These are phyloP conservation scores for Eubucco bourcierii DNA, from an alignment of 2,113 vertebrate species.

Conservation along the genomic window DNA sequence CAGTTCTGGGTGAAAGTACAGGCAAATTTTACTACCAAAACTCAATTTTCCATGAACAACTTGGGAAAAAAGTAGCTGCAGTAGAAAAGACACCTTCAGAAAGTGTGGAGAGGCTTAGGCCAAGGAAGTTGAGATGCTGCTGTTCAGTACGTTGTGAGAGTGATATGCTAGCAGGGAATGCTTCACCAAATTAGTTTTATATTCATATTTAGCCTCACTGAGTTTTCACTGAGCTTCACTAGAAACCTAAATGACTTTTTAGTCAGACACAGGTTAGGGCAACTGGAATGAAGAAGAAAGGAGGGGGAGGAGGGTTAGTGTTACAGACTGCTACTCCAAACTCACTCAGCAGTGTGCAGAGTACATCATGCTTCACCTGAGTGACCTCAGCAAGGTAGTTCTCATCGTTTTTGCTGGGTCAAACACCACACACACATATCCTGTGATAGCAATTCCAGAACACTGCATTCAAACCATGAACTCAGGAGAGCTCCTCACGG, in stretches of 20 bases:
- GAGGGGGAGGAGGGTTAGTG: not conserved
- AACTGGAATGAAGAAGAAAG: not conserved
- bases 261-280: not conserved
- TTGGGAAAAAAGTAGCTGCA: not conserved
- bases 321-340: not conserved
- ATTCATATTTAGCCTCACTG: not conserved
- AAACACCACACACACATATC: not conserved
- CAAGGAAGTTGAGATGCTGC: fast-evolving
- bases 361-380: not conserved
- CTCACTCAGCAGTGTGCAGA: fast-evolving
- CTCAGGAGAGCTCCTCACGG: not conserved
- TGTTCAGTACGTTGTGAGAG: not conserved
- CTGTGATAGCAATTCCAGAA: not conserved
- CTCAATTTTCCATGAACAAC: not conserved
- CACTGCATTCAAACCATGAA: not conserved
- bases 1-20: not conserved
- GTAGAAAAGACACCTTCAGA: not conserved
- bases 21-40: not conserved
- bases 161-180: fast-evolving
- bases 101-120: fast-evolving
- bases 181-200: not conserved
- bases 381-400: not conserved
- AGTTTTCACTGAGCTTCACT: not conserved
- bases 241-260: not conserved
- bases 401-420: not conserved